These are phyloP conservation scores for Brienomyrus longianalis DNA, from an alignment of 2,113 vertebrate species.

Conservation along the genomic window DNA sequence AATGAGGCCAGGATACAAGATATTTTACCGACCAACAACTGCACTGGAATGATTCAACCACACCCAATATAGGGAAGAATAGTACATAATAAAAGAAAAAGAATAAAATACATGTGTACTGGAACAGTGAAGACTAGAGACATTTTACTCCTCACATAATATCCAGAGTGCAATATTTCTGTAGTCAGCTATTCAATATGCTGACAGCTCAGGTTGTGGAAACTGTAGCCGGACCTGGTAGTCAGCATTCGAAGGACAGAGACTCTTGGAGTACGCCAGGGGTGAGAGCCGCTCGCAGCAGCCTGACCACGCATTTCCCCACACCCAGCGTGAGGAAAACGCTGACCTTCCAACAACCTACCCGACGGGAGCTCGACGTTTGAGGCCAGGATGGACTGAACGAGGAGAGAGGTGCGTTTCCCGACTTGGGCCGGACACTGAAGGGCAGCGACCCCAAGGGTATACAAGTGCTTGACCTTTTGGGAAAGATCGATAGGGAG, in stretches of 20 bases:
- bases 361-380: conserved; percentile 49
- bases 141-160: neutral
- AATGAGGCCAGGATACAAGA: neutral
- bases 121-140: neutral
- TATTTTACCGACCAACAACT: neutral
- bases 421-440: conserved; percentile 75
- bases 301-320: neutral
- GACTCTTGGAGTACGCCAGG: neutral
- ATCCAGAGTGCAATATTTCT: neutral
- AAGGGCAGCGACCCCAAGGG: conserved; percentile 76
- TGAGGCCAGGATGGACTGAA: conserved; percentile 79
- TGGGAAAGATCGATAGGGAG: conserved; percentile 16
- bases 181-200: neutral
- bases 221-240: neutral
- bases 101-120: neutral
- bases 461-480: conserved; percentile 83
- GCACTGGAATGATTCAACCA: neutral
- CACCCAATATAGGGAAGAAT: neutral
- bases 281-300: neutral
- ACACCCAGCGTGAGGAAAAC: neutral
- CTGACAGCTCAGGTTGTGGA: neutral
- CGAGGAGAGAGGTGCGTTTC: conserved; percentile 72
- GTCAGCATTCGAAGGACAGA: neutral
- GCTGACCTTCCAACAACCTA: conserved; percentile 41
- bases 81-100: neutral